Conservation (phyloP, 2,113 vertebrate species). For the Eonycteris spelaea region DNA sequence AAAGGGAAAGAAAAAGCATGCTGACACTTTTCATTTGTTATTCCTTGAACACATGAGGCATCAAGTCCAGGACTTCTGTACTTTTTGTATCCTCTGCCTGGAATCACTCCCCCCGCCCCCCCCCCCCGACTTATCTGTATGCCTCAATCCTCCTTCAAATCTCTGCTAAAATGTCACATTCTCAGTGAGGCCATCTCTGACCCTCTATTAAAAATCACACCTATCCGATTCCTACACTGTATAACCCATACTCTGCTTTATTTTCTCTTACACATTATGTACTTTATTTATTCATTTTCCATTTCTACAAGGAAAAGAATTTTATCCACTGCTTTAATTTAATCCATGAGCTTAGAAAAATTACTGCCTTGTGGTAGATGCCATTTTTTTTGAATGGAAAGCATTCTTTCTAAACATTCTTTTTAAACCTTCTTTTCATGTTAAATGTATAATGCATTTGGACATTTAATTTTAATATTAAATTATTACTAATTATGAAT, state of each 20-base stretch:
- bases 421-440: constrained; percentile 11
- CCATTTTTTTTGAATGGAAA: constrained; percentile 33
- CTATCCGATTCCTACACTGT: background rate
- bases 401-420: background rate
- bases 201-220: background rate
- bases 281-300: background rate
- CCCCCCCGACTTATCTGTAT: background rate
- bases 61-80: background rate
- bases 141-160: background rate
- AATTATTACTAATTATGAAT: background rate
- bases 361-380: background rate
- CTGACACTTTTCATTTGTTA: background rate
- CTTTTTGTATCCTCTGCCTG: background rate
- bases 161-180: background rate
- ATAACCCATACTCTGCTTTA: background rate
- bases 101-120: background rate
- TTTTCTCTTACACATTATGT: constrained; percentile 6
- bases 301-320: background rate
- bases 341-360: constrained; percentile 18
- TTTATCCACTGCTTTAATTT: background rate
- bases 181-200: background rate
- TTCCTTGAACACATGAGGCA: background rate
- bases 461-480: constrained; percentile 30
- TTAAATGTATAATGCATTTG: background rate
- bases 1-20: no score